Percentiles rank a stretch among this genome's conserved stretches.
Evolutionary conservation across 64 coral and sea anemone genomes (phyloP).

Genomic region (Platygyra sinensis): DNA sequence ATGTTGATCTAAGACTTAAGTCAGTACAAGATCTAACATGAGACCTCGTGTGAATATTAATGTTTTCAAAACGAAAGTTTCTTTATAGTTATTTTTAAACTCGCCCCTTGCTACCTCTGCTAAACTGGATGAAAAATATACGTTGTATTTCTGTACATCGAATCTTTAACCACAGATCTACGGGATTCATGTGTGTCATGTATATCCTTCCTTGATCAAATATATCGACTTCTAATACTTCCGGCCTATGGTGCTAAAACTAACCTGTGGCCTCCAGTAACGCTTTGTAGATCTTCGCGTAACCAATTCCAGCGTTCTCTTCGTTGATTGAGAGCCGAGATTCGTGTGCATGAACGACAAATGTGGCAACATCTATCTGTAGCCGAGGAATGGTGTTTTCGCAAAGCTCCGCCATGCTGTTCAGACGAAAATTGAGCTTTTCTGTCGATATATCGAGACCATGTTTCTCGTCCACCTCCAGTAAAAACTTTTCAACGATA

Average conservation of each 20-base stretch:
- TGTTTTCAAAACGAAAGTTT: neutral
- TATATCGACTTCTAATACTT: no score
- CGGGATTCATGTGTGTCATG: no score
- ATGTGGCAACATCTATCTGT: slow-evolving; percentile 51
- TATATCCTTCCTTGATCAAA: no score
- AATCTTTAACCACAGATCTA: no score
- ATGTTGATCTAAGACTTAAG: no score
- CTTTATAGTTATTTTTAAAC: no score
- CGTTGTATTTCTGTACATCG: no score
- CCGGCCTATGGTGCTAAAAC: no score
- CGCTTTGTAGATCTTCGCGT: slow-evolving; percentile 68
- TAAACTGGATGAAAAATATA: no score
- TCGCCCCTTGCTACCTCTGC: no score
- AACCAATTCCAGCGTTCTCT: slow-evolving; percentile 63
- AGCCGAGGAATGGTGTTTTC: neutral
- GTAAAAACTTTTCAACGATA: slow-evolving; percentile 24
- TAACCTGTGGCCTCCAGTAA: slow-evolving; percentile 61
- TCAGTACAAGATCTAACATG: no score
- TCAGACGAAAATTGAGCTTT: slow-evolving; percentile 57
- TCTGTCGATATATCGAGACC: neutral
- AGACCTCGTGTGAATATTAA: no score
- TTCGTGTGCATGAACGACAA: slow-evolving; percentile 86
- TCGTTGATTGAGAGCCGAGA: slow-evolving; percentile 72
- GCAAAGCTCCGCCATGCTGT: slow-evolving; percentile 38
- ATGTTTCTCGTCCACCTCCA: neutral